Evolutionary conservation across 1,140 invertebrate species (phyloP), one percentile per base, ranked within the genome.

Genomic region (Drosophila sp.): DNA sequence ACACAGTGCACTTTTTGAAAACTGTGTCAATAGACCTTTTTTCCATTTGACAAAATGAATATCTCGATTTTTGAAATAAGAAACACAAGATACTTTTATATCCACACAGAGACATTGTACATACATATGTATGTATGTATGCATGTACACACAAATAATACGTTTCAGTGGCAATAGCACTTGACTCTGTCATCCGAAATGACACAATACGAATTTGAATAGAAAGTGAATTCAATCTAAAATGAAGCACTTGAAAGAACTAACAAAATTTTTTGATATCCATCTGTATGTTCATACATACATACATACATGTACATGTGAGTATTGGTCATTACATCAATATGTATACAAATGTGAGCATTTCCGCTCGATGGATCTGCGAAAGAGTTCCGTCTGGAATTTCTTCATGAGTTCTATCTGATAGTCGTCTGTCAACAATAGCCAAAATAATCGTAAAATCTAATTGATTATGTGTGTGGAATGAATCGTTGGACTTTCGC

Each of bases 151-250:
- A 69, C 66, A 29, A 32, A 60, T 47, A 38, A 55, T 55, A 61
- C 65, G 70, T 50, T 66, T 61, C 71, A 73, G 72, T 72, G 71
- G 71, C 71, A 72, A 72, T 72, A 73, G 60, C 71, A 73, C 71
- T 73, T 73, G 70, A 73, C 29, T 56, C 72, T 58, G 70, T 70
- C 70, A 73, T 70, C 65, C 60, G 73, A 72, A 65, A 44, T 61
- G 71, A 73, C 65, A 73, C 72, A 66, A 72, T 72, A 73, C 57
- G 71, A 73, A 72, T 61, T 73, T 73, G 71, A 70, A 73, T 73
- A 50, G 44, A 50, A 50, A 50, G 44, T 50, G 44, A 50, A 50
- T 50, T 25, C 44, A 50, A 27, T 50, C 44, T 73, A 72, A 72
- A 73, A 35, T 72, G 71, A 73, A 73, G 71, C 72, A 70, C 65